Conservation (phyloP, 53 echinoderm and acorn worm genomes). For the Zoroaster sp. region DNA sequence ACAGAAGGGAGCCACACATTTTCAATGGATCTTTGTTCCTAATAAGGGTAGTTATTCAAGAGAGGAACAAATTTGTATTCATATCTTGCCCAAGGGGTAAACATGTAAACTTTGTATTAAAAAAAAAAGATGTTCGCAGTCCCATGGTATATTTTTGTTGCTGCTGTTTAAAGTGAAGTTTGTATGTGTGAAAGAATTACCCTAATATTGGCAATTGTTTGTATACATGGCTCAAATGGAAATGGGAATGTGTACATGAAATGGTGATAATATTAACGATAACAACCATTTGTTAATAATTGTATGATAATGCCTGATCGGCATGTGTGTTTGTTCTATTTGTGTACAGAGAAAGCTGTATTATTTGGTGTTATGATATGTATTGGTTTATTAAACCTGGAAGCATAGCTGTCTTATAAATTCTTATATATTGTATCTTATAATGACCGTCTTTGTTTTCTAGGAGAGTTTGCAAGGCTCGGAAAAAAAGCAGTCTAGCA, state of each 20-base stretch:
- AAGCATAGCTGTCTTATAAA: constrained; percentile 15
- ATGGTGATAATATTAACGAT: neutral
- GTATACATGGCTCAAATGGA: constrained; percentile 37
- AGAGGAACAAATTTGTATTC: neutral
- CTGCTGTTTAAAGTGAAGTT: constrained; percentile 7
- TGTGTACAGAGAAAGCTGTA: constrained; percentile 33
- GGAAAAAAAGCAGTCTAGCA: neutral
- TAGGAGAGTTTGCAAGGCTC: neutral
- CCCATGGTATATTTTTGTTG: constrained; percentile 19
- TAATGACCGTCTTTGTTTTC: neutral
- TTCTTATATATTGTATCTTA: neutral
- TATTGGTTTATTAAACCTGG: neutral
- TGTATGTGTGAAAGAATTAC: neutral
- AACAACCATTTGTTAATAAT: constrained; percentile 31
- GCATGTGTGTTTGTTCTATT: constrained; percentile 22
- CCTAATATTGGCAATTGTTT: constrained; percentile 32
- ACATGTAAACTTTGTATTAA: constrained; percentile 2
- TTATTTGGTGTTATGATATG: constrained; percentile 6
- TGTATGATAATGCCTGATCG: constrained; percentile 4
- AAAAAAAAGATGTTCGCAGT: neutral
- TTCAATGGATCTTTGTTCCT: neutral
- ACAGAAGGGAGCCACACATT: neutral
- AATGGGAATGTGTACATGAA: constrained; percentile 48
- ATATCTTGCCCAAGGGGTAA: constrained; percentile 14
- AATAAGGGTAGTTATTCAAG: neutral